Percentiles rank a stretch among this genome's conserved stretches.
phyloP scores from a whole-genome alignment of 2,797 vertebrate species.

The Gallinago stenura region DNA sequence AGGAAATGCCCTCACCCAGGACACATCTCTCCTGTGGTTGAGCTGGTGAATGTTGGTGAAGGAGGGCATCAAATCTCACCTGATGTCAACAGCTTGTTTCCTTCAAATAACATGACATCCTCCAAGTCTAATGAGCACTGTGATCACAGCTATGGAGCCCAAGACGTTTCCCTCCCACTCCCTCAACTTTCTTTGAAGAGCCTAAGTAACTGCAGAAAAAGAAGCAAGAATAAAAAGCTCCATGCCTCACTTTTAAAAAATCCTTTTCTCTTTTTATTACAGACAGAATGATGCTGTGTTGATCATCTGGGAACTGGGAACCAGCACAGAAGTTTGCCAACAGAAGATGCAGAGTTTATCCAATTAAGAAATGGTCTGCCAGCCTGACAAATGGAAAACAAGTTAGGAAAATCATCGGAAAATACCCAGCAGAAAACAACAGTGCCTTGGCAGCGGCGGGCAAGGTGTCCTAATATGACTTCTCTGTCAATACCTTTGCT shows the following conservation, averaged over 20 bases:
- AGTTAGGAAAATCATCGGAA: conserved; percentile 20
- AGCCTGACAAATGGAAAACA: not conserved
- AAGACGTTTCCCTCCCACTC: not conserved
- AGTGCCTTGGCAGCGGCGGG: not conserved
- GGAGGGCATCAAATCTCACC: not conserved
- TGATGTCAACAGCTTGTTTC: not conserved
- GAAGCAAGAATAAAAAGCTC: not conserved
- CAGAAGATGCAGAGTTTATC: not conserved
- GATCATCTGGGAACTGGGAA: not conserved
- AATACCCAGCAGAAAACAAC: not conserved
- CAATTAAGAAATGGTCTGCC: not conserved
- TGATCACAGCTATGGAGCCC: not conserved
- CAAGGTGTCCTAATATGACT: not conserved
- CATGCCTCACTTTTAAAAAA: not conserved
- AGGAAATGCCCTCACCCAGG: conserved; percentile 20
- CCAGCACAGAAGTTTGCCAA: not conserved
- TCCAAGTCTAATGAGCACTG: not conserved
- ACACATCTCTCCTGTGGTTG: not conserved
- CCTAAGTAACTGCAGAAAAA: not conserved
- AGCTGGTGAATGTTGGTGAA: not conserved
- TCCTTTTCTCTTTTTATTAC: not conserved
- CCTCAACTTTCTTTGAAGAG: not conserved
- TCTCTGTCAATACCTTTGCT: not conserved
- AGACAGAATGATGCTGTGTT: not conserved
- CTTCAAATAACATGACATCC: not conserved